Percentiles rank a stretch among this genome's conserved stretches.
Conservation (phyloP, 2,888 invertebrate species). For the Dichetophora obliterata region DNA sequence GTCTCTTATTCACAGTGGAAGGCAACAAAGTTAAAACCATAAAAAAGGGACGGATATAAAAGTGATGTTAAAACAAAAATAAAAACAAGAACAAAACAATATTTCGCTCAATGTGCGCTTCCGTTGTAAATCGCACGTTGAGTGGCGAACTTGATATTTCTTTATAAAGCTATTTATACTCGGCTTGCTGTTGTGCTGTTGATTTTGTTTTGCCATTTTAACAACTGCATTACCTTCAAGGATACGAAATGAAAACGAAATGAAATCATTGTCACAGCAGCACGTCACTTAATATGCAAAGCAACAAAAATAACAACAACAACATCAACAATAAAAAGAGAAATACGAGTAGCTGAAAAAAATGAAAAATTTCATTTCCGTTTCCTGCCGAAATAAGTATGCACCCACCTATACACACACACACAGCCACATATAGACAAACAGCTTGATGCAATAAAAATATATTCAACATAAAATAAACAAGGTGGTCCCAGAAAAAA, state of each 20-base stretch:
- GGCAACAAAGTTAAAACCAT: not conserved
- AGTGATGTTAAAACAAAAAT: not conserved
- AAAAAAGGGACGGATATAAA: not conserved
- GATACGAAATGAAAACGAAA: constrained; percentile 8
- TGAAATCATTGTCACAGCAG: constrained; percentile 26
- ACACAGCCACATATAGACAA: too few species aligned
- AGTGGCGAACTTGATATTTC: not conserved
- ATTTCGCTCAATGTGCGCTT: not conserved
- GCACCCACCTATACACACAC: too few species aligned
- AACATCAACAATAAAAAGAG: not conserved
- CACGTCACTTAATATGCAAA: not conserved
- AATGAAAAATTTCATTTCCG: constrained; percentile 5
- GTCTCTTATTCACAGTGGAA: not conserved
- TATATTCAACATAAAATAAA: not conserved
- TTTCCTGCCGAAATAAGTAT: not conserved
- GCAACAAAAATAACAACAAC: not conserved
- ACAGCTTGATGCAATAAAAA: not conserved
- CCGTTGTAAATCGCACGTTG: not conserved
- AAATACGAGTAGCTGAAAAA: not conserved
- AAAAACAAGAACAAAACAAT: not conserved
- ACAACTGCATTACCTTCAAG: constrained; percentile 10
- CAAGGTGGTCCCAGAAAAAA: not conserved
- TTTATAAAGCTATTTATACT: not conserved
- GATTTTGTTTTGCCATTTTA: not conserved
- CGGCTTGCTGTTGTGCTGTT: not conserved